These are phyloP conservation scores for Drosophila orosa DNA, from an alignment of 1,140 invertebrate species.

Conservation along the genomic window DNA sequence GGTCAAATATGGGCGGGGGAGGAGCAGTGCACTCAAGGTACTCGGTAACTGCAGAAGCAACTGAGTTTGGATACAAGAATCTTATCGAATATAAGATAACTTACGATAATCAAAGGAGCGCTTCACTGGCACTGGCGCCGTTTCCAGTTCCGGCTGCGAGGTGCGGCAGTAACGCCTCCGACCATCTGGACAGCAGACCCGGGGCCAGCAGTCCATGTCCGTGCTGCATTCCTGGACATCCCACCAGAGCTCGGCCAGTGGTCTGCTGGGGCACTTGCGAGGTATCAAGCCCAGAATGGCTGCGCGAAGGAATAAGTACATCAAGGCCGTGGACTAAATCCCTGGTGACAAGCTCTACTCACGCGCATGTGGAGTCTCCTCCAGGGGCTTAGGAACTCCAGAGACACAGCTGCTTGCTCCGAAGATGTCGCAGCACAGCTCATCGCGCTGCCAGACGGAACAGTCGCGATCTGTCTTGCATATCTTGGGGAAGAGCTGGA, in stretches of 20 bases:
- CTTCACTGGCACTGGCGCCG: conserved; percentile 85
- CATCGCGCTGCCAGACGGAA: conserved; percentile 84
- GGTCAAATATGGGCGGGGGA: conserved; percentile 87
- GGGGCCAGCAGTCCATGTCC: conserved; percentile 89
- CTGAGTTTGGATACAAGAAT: not conserved
- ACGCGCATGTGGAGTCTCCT: conserved; percentile 86
- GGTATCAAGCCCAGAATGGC: conserved; percentile 88
- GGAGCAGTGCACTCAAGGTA: conserved; percentile 90
- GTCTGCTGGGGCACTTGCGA: conserved; percentile 87
- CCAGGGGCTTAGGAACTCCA: conserved; percentile 85
- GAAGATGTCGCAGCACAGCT: conserved; percentile 86
- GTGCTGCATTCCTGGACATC: conserved; percentile 87
- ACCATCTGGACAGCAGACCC: conserved; percentile 89
- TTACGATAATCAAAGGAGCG: conserved; percentile 85
- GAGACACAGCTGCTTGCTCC: conserved; percentile 85
- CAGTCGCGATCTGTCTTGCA: conserved; percentile 86
- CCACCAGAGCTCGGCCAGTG: conserved; percentile 88
- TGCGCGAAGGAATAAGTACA: conserved; percentile 53
- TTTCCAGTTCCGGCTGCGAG: conserved; percentile 87
- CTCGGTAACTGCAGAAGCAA: conserved; percentile 85
- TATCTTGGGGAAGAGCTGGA: conserved; percentile 85
- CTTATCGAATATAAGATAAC: conserved; percentile 2
- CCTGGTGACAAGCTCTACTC: conserved; percentile 49
- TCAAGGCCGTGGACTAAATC: not conserved
- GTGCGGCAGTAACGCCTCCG: conserved; percentile 88